Evolutionary conservation across 2,797 vertebrate genomes (phyloP), one percentile per base, ranked within the genome.

Genomic region (Rachycentron canadum): DNA sequence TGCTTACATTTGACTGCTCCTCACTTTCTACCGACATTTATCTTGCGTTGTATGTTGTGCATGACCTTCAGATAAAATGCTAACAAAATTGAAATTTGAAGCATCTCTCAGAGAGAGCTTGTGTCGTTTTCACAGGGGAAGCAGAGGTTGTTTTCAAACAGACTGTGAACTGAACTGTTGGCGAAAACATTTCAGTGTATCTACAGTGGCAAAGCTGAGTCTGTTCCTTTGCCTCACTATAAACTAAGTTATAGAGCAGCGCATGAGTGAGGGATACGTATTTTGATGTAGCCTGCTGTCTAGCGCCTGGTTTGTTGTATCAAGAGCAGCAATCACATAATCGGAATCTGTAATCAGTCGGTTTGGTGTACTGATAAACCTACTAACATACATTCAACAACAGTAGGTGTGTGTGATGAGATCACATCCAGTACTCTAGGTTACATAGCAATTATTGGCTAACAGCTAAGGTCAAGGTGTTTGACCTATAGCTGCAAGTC

Each of bases 81-180:
- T 62, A 50, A 69, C 60, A 73, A 81, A 55, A 53, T 21, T 62
- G 66, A 71, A 80, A 85, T 82, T 53, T 76, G 70, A 86, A 73
- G 47, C 73, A 71, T 64, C 69, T 58, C 60, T 56, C 30, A 12
- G 26, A 14, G 56, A 74, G 47, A 68, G 38, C 52, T 12, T 26
- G 53, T 76, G n/a, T 70, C 68, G 56, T 69, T 87, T 82, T 60
- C 73, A 68, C 36, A 47, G 17, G 14, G 38, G 69, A 62, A 69
- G 74, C 69, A 72, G 61, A 61, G 38, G 52, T 53, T 81, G 78
- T 87, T 84, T 84, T 47, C 69, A 80, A 79, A 84, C 79, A 77
- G 28, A 58, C 50, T 43, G 30, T 32, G 43, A 65, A 77, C n/a
- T n/a, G n/a, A 84, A 72, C 53, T 69, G 72, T 75, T 41, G 14